Base-by-base conservation (phyloP, 2,113 vertebrate species). In the Phyllostomus discolor region DNA sequence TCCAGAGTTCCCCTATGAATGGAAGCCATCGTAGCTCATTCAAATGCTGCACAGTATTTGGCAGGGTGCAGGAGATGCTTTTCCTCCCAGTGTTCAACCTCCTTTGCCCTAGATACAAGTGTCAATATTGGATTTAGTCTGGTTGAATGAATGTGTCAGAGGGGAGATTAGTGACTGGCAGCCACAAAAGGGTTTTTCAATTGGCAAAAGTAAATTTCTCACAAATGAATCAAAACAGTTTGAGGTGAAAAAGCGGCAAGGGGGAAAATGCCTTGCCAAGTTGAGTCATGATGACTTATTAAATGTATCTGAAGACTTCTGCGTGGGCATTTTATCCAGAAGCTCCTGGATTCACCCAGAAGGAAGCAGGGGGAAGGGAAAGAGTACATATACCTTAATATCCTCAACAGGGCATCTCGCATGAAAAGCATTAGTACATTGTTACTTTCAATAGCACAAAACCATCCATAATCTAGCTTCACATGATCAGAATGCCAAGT, bases 61-160 rank as follows among this genome's bases (percentile, higher is more conserved):
- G 93, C 96, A 97, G 83, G 96, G 76, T 57, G 57, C 80, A 70
- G 76, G 82, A 95, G 91, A 81, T 97, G 93, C 97, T 94, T 98
- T 98, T 98, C 89, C 91, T 98, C 97, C 85, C 89, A 84, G 88
- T 24, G 0, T 97, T 98, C 98, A 98, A 98, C 98, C 97, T 98
- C 94, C 85, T 97, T 96, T 35, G 26, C 95, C 97, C n/a, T 64
- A 95, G 97, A 97, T 97, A 98, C 97, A 97, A 98, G 98, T 98
- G 98, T 98, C 98, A 98, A 97, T 98, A 98, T 97, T 98, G 97
- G 98, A 98, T 98, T 98, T 98, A 98, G 97, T 98, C 93, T 97
- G 97, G 98, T 97, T 98, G 98, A 98, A 98, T 98, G 97, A 97
- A 97, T 87, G 85, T 98, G 98, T 98, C 98, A 98, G 97, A 97